Evolutionary conservation across 2,113 vertebrate genomes (phyloP).

Genomic region (Nanorana parkeri): DNA sequence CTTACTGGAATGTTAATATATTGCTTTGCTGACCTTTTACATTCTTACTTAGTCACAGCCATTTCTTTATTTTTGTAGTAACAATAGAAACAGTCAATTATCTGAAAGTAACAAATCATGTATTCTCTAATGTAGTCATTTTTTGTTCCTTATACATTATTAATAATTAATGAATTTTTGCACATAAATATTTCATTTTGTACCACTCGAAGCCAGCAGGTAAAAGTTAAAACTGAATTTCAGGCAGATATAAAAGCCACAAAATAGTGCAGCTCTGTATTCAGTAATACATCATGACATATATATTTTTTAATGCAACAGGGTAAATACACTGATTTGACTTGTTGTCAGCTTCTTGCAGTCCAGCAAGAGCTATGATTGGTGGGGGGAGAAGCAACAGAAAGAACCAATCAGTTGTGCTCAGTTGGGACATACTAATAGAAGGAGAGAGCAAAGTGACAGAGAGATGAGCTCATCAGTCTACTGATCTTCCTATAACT

Average conservation of each 20-base stretch:
- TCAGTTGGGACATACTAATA: too few species aligned
- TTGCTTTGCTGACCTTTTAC: conserved; percentile 46
- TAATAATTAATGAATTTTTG: not conserved
- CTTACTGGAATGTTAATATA: conserved; percentile 49
- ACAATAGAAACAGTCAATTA: not conserved
- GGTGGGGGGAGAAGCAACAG: too few species aligned
- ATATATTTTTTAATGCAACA: not conserved
- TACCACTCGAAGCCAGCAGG: not conserved
- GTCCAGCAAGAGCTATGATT: too few species aligned
- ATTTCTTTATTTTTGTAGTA: not conserved
- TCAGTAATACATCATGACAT: not conserved
- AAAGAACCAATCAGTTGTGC: too few species aligned
- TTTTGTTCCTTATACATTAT: conserved; percentile 1
- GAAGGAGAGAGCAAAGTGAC: too few species aligned
- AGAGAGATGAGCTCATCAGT: too few species aligned
- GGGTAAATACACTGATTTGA: too few species aligned
- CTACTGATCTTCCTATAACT: too few species aligned
- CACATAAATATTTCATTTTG: not conserved
- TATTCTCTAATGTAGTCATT: conserved; percentile 2
- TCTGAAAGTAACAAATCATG: conserved; percentile 16
- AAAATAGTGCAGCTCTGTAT: too few species aligned
- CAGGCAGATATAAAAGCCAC: too few species aligned
- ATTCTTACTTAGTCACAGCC: conserved; percentile 27
- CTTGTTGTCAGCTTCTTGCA: too few species aligned
- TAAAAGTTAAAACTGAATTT: too few species aligned